Percentiles rank a stretch among this genome's conserved stretches.
These are phyloP conservation scores for Conopomorpha cramerella DNA, from an alignment of 1,140 invertebrate species.

Conservation along the genomic window DNA sequence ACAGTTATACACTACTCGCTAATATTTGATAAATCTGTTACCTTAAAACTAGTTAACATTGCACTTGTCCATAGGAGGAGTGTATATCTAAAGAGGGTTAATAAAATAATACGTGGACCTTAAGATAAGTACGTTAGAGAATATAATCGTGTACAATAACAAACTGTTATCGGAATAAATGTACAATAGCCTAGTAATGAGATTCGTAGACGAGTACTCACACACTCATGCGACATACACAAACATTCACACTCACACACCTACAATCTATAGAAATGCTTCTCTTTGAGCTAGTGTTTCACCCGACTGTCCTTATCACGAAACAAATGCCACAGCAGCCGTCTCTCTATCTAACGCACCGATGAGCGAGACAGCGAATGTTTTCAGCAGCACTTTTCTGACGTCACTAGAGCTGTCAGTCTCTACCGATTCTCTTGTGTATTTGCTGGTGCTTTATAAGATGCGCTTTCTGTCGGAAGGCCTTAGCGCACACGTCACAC, in stretches of 20 bases:
- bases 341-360: too few species aligned
- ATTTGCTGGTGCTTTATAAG: constrained; percentile 93
- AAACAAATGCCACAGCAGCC: too few species aligned
- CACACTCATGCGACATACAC: too few species aligned
- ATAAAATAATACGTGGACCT: constrained; percentile 16
- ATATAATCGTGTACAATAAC: constrained; percentile 9
- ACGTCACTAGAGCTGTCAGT: constrained; percentile 57
- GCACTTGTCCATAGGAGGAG: constrained; percentile 59
- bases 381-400: too few species aligned
- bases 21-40: constrained; percentile 1
- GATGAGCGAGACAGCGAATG: too few species aligned
- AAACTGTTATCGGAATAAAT: constrained; percentile 10
- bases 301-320: too few species aligned
- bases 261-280: constrained; percentile 49
- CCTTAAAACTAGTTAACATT: constrained; percentile 62
- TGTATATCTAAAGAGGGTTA: constrained; percentile 35
- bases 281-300: constrained; percentile 39
- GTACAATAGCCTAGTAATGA: constrained; percentile 24
- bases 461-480: constrained; percentile 90
- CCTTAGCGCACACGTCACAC: constrained; percentile 91
- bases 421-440: constrained; percentile 75
- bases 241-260: constrained; percentile 37
- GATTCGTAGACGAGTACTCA: constrained; percentile 18
- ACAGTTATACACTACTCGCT: too few species aligned
- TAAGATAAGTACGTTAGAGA: constrained; percentile 24